phyloP scores from a whole-genome alignment of 2,113 vertebrate genomes.

The Cygnus buccinator region DNA sequence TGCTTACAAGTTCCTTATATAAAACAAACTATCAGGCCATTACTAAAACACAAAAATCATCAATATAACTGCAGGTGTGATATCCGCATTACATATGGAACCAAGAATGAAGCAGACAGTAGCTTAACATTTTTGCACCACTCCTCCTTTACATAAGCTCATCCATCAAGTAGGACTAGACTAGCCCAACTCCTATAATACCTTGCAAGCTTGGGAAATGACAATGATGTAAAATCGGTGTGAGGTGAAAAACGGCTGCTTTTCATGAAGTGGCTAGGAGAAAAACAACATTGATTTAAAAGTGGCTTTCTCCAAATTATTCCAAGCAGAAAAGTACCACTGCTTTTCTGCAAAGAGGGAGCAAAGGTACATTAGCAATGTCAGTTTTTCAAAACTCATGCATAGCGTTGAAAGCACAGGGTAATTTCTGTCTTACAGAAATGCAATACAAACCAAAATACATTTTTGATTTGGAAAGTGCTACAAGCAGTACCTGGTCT shows the following conservation, averaged over 20 bases:
- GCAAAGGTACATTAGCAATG: not conserved
- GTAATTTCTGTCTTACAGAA: conserved; percentile 24
- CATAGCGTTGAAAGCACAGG: not conserved
- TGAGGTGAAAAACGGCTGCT: not conserved
- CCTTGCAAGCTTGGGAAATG: not conserved
- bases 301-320: not conserved
- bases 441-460: not conserved
- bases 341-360: not conserved
- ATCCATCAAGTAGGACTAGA: not conserved
- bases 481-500: not conserved
- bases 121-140: not conserved
- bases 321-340: not conserved
- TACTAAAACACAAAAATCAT: not conserved
- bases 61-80: not conserved
- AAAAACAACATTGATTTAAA: not conserved
- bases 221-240: not conserved
- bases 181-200: not conserved
- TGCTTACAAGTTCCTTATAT: not conserved
- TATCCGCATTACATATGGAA: not conserved
- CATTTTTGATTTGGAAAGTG: not conserved
- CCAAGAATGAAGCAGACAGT: not conserved
- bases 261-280: not conserved
- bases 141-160: not conserved
- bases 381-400: not conserved
- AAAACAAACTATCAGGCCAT: not conserved